Base-by-base conservation (phyloP, 2,797 vertebrate genomes). In the Rhinella marina region DNA sequence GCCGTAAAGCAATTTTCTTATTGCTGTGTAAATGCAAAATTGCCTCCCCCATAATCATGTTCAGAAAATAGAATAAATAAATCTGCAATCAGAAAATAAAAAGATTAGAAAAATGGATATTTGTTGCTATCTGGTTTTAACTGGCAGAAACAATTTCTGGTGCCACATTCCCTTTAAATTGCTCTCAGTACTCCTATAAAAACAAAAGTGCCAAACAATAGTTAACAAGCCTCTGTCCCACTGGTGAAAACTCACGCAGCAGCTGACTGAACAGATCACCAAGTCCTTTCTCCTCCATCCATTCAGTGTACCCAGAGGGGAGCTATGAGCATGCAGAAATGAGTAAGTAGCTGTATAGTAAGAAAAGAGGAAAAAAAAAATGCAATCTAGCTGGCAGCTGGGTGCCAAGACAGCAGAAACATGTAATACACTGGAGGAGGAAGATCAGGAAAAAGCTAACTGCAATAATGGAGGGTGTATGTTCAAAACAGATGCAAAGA, bases 191-290 rank as follows among this genome's bases (percentile, higher is more conserved):
- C 48, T 27, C n/a, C 12, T 52, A 57, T 78, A 21, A 25, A 78
- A 11, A 17, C 32, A 41, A 41, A 41, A 41, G 41, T 6, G 32
- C 75, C 56, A 78, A 19, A 27, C 52, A 85, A 75, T 41, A 16
- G 88, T 88, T 88, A 88, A 68, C 21, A n/a, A 8, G 14, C 48
- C 57, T 77, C 68, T 61, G 59, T 85, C 68, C 83, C 66, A 76
- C 83, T 81, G 57, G 68, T 76, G 83, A 25, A 81, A 81, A 81
- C 57, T 76, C 77, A 79, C 72, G 64, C 77, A 79, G 88, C 85
- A 86, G 85, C 85, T 86, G 88, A 89, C 59, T 83, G 80, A 72
- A 89, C 85, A 89, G 82, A 86, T 89, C 84, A 68, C 84, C 62
- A 82, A 76, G 84, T 82, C 72, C 68, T 57, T 66, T 66, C 75